Evolutionary conservation across 2,113 vertebrate genomes (phyloP), one percentile per base, ranked within the genome.

Genomic region (Platanista minor): DNA sequence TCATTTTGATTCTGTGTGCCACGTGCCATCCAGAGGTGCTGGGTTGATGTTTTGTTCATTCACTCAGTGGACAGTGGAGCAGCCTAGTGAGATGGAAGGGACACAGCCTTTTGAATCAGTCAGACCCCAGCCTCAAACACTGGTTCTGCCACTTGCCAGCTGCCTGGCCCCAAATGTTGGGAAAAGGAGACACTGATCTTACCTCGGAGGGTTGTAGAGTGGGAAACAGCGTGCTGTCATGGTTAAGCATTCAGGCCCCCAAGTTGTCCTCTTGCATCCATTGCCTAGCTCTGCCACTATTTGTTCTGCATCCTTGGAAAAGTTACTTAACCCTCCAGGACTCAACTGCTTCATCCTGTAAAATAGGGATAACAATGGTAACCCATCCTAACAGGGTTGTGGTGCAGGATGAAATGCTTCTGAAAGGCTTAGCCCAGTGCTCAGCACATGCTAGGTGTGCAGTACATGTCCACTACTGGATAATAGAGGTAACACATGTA

Each of bases 11-110:
- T 62, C 59, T 15, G 41, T 52, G 61, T 39, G 78, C 94, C 74
- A 11, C 23, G 9, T 74, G 91, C 86, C 41, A 14, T 72, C 46
- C 57, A 23, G 71, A 93, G 86, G 78, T 74, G 49, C 36, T 1
- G 0, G 71, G 72, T 62, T 12, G 11, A 41, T 87, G 61, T 93
- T 82, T 87, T 78, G 69, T 94, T 92, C 87, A 18, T 78, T 62
- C 84, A 7, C 31, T 94, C 80, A 31, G 92, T 82, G 61, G 86
- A 66, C 31, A 67, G 94, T 2, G 7, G 69, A 72, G 72, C 88
- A 39, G 74, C 96, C 95, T 87, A 54, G 77, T 46, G 88, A 95
- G 95, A 78, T 64, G 78, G 75, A 91, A 95, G 72, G 75, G 75
- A 71, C 66, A 23, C 14, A 17, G 90, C 59, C 93, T 94, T 95